These are phyloP conservation scores for Nibea albiflora DNA, from an alignment of 2,113 vertebrate genomes.

Conservation along the genomic window DNA sequence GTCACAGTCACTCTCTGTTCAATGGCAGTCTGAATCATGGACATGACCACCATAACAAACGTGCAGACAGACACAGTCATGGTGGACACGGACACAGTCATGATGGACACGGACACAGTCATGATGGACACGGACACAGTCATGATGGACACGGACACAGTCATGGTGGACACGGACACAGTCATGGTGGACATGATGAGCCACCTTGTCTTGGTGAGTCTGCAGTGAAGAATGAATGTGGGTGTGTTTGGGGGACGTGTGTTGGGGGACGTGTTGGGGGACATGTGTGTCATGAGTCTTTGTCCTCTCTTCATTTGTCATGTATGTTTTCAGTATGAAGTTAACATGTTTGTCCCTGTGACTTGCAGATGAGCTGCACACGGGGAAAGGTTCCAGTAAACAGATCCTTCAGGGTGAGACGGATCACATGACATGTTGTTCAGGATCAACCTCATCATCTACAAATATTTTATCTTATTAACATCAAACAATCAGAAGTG, in stretches of 20 bases:
- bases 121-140: slow-evolving; percentile 73
- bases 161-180: slow-evolving; percentile 79
- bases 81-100: slow-evolving; percentile 71
- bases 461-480: too few relatives aligned
- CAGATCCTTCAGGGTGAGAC: slow-evolving; percentile 96
- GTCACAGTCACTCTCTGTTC: slow-evolving; percentile 94
- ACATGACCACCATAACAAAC: too few relatives aligned
- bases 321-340: background rate
- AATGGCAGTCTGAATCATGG: slow-evolving; percentile 88
- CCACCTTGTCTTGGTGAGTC: slow-evolving; percentile 83
- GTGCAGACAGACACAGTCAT: slow-evolving; percentile 70
- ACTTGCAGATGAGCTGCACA: slow-evolving; percentile 85
- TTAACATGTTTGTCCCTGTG: background rate
- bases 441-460: too few relatives aligned
- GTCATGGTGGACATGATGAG: slow-evolving; percentile 78
- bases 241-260: too few relatives aligned
- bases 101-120: slow-evolving; percentile 74
- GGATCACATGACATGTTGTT: too few relatives aligned
- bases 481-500: too few relatives aligned
- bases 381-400: slow-evolving; percentile 89
- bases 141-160: slow-evolving; percentile 63
- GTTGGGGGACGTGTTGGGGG: too few relatives aligned
- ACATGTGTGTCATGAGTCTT: too few relatives aligned
- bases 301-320: too few relatives aligned
- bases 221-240: too few relatives aligned